Percentiles rank a stretch among this genome's conserved stretches.
Evolutionary conservation across 1,140 invertebrate genomes (phyloP).

Genomic region (Drosophila seguyi): DNA sequence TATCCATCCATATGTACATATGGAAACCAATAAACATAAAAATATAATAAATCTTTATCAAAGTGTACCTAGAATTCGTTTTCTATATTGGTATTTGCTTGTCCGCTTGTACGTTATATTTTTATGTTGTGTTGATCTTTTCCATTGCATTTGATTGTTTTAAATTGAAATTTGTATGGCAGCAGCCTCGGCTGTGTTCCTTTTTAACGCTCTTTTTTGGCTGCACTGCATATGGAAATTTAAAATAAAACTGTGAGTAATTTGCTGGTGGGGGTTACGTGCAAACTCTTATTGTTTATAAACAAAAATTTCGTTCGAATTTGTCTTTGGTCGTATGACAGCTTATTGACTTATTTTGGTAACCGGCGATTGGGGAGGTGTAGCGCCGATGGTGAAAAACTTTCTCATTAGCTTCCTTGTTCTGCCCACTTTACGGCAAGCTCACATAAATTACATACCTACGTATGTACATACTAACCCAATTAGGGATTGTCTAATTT

Average conservation of each 20-base stretch:
- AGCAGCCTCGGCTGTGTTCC: slow-evolving; percentile 2
- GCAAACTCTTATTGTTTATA: slow-evolving; percentile 25
- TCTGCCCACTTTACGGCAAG: slow-evolving; percentile 22
- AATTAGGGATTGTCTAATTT: slow-evolving; percentile 62
- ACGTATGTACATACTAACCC: slow-evolving; percentile 58
- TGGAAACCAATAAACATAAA: too few relatives aligned
- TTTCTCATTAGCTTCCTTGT: slow-evolving; percentile 61
- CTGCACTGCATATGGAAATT: slow-evolving; percentile 34
- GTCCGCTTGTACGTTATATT: slow-evolving; percentile 24
- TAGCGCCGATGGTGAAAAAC: slow-evolving; percentile 37
- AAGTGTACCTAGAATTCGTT: slow-evolving; percentile 15
- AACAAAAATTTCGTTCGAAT: slow-evolving; percentile 13
- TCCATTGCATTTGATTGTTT: slow-evolving; percentile 79
- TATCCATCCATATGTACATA: too few relatives aligned
- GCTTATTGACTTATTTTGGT: slow-evolving; percentile 50
- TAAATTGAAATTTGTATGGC: slow-evolving; percentile 78
- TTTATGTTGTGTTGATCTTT: slow-evolving; percentile 52
- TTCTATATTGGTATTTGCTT: neutral
- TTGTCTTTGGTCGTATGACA: slow-evolving; percentile 33
- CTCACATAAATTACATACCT: slow-evolving; percentile 52
- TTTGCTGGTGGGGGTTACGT: slow-evolving; percentile 35
- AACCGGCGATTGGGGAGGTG: slow-evolving; percentile 5
- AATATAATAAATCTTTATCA: neutral
- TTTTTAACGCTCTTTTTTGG: slow-evolving; percentile 19
- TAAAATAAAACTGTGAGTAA: slow-evolving; percentile 36